Conservation (phyloP, 1,140 invertebrate genomes). For the Drosophila saltans region DNA sequence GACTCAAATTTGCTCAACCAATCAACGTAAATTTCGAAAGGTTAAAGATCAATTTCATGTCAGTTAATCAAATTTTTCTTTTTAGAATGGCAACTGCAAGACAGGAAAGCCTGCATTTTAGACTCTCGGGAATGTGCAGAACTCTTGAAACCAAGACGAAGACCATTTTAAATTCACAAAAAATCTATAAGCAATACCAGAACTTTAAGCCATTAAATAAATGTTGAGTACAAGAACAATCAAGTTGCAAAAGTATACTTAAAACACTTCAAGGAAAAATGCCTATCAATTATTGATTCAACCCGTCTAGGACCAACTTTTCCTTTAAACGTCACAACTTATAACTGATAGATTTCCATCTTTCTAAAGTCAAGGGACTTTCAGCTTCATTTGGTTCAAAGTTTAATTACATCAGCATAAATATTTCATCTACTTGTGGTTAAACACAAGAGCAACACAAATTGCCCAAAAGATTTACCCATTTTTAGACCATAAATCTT, state of each 20-base stretch:
- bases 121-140: neutral
- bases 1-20: constrained; percentile 24
- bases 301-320: too few relatives aligned
- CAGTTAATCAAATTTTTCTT: neutral
- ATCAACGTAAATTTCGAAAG: constrained; percentile 20
- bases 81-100: constrained; percentile 25
- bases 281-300: too few relatives aligned
- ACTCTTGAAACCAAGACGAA: neutral
- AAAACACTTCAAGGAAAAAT: too few relatives aligned
- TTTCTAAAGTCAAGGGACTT: too few relatives aligned
- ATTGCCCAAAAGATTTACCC: constrained; percentile 37
- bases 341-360: too few relatives aligned
- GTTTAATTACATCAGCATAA: constrained; percentile 5
- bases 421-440: constrained; percentile 22
- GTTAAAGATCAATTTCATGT: neutral
- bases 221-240: too few relatives aligned
- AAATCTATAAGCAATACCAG: too few relatives aligned
- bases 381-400: neutral
- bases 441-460: constrained; percentile 25
- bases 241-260: too few relatives aligned
- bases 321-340: too few relatives aligned
- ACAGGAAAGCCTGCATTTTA: neutral
- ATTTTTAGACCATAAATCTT: constrained; percentile 36
- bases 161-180: too few relatives aligned
- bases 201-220: too few relatives aligned